Evolutionary conservation across 2,113 vertebrate species (phyloP).

Genomic region (Noctilio leporinus): DNA sequence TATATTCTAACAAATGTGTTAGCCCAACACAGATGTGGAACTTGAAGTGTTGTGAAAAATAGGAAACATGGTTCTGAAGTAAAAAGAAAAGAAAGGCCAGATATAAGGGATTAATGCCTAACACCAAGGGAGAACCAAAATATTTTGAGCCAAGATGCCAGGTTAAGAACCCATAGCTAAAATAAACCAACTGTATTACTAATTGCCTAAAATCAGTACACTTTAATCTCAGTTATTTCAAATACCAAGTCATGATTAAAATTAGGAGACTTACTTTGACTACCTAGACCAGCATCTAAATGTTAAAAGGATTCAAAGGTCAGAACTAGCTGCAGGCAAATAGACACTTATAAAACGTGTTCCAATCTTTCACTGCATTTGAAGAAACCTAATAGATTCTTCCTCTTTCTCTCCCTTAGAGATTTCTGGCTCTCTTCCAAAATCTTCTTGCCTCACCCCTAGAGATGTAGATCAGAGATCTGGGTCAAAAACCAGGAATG

Average conservation of each 20-base stretch:
- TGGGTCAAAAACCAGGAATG: not conserved
- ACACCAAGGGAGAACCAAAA: not conserved
- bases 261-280: not conserved
- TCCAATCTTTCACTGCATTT: not conserved
- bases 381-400: not conserved
- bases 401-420: not conserved
- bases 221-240: not conserved
- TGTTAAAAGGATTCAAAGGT: not conserved
- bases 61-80: not conserved
- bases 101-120: not conserved
- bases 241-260: not conserved
- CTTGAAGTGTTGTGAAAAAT: not conserved
- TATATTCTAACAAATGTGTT: not conserved
- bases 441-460: not conserved
- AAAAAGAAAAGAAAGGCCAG: not conserved
- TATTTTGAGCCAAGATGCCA: not conserved
- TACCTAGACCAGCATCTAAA: not conserved
- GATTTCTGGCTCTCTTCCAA: not conserved
- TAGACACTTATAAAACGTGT: not conserved
- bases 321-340: not conserved
- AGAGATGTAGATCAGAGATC: not conserved
- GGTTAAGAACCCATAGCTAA: not conserved
- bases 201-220: not conserved
- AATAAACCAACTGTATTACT: not conserved
- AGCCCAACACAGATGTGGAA: not conserved